Base-by-base conservation (phyloP, 2,888 invertebrate species). In the Azorinus chamasolen region DNA sequence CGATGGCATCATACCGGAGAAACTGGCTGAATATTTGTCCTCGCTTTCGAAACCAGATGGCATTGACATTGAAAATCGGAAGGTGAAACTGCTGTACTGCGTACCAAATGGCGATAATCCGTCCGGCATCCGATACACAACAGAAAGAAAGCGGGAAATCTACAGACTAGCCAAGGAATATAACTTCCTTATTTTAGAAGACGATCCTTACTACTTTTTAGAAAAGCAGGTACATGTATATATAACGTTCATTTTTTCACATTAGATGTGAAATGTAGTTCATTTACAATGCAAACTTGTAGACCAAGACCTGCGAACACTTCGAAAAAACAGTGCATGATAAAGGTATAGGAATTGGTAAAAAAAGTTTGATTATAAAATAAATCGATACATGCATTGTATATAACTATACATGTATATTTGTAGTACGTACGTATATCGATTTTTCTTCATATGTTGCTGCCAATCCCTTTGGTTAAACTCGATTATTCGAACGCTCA, bases 101-200 rank as follows among this genome's bases (percentile, higher is more conserved):
- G 96, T 96, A 79, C 96, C 97, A 0, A 96, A 96, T 4, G 96
- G 96, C 0, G 95, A 95, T 45, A 97, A 97, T 90, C 97, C 97
- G 1, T 95, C 95, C 0, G 97, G 97, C 0, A 94, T 95, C 0
- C 95, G 96, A 0, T 93, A 96, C 72, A 94, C 96, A 0, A 93
- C 95, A 45, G 94, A 95, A 22, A 94, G 96, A 76, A 95, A 95
- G 72, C 94, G 94, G 73, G 95, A 95, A 92, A 95, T 97, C 45
- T 97, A 97, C 89, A 94, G 95, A 84, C 94, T 97, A 76, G 96
- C 96, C 45, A 96, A 96, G 91, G 94, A 95, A 90, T 96, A 96
- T 91, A 95, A 97, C 92, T 95, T 97, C 51, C 88, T 97, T 12
- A 96, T 97, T 59, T 87, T 97, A 4, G 97, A 97, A 90, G 97